These are phyloP conservation scores for Asobara japonica DNA, from an alignment of 1,140 invertebrate species.

Conservation along the genomic window DNA sequence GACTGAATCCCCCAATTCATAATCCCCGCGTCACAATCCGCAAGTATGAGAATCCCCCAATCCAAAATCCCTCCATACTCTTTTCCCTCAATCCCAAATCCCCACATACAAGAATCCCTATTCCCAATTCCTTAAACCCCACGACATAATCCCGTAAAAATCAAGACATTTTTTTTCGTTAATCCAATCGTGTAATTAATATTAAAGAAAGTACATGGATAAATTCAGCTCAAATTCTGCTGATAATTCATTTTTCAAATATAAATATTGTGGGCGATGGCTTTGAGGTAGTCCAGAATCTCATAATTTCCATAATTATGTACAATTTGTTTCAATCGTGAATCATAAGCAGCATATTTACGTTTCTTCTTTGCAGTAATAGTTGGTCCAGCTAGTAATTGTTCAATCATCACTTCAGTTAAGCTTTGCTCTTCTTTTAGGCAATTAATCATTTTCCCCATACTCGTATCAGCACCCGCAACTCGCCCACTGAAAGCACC, in stretches of 20 bases:
- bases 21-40: too few relatives aligned
- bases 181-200: too few relatives aligned
- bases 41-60: too few relatives aligned
- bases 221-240: too few relatives aligned
- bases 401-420: background rate
- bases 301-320: background rate
- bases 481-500: background rate
- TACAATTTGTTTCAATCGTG: background rate
- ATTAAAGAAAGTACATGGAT: too few relatives aligned
- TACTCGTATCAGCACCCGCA: background rate
- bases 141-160: too few relatives aligned
- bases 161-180: too few relatives aligned
- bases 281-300: background rate
- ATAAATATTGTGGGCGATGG: background rate
- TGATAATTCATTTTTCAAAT: background rate
- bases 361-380: background rate
- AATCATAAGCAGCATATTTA: background rate
- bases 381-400: background rate
- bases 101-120: too few relatives aligned
- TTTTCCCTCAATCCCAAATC: too few relatives aligned
- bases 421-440: background rate
- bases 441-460: background rate
- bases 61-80: too few relatives aligned
- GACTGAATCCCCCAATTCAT: too few relatives aligned
- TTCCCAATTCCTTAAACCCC: too few relatives aligned